These are phyloP conservation scores for Amphilophus citrinellus DNA, from an alignment of 2,113 vertebrate genomes.

Conservation along the genomic window DNA sequence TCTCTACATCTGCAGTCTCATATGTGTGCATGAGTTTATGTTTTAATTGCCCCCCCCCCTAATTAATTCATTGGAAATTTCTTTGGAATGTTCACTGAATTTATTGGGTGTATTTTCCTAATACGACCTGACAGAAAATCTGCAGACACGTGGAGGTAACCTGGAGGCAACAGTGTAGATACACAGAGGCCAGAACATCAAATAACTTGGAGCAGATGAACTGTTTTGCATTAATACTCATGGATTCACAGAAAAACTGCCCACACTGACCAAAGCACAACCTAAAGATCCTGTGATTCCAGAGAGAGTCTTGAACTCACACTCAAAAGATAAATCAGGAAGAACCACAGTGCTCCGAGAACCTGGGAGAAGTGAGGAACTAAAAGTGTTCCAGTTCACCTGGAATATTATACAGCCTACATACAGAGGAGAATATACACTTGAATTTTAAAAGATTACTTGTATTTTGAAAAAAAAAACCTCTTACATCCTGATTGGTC, in stretches of 20 bases:
- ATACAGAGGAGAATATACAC: not conserved
- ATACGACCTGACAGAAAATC: too few relatives aligned
- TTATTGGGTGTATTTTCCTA: not conserved
- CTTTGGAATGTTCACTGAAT: not conserved
- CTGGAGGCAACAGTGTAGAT: not conserved
- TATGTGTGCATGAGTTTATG: not conserved
- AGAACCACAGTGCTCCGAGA: not conserved
- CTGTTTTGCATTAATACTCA: not conserved
- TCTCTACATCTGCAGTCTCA: not conserved
- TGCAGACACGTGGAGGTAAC: too few relatives aligned
- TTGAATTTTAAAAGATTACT: not conserved
- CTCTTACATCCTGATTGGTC: not conserved
- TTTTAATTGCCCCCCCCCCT: not conserved
- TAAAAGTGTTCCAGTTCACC: not conserved
- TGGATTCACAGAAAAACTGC: not conserved
- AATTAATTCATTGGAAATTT: not conserved
- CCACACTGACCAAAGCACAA: not conserved
- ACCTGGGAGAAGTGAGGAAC: not conserved
- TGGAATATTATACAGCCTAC: not conserved
- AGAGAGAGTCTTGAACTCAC: too few relatives aligned
- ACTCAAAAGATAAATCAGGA: not conserved
- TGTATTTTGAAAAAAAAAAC: not conserved
- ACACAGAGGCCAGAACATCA: not conserved
- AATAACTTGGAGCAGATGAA: not conserved
- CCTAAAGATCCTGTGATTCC: too few relatives aligned